phyloP scores from a whole-genome alignment of 2,113 vertebrate genomes.

The Sarotherodon lohbergeri region DNA sequence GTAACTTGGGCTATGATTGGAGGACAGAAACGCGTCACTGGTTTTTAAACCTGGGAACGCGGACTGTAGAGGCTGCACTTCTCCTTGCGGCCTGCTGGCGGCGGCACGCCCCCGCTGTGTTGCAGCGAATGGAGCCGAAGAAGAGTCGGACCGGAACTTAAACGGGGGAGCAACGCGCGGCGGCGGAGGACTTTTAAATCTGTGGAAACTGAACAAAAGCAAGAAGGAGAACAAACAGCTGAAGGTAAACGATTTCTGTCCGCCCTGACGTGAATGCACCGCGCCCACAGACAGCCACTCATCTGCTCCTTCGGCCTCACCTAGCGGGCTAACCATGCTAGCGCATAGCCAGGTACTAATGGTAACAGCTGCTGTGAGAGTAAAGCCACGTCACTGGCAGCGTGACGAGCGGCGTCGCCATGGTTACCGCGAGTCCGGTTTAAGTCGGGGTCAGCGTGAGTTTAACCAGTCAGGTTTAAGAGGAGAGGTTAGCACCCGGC shows the following conservation, averaged over 20 bases:
- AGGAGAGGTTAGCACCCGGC: not conserved
- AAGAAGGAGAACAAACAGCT: not conserved
- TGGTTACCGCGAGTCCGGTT: not conserved
- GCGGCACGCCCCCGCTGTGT: not conserved
- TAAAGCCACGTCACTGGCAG: not conserved
- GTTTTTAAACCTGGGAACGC: not conserved
- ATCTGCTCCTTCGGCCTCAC: fast-evolving
- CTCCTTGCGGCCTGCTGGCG: fast-evolving
- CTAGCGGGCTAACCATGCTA: not conserved
- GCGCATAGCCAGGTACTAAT: not conserved
- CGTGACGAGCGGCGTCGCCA: not conserved
- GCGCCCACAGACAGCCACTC: not conserved
- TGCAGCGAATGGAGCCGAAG: not conserved
- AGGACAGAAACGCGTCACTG: not conserved
- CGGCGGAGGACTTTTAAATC: not conserved
- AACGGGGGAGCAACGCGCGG: slow-evolving; percentile 22
- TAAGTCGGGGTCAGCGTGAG: not conserved
- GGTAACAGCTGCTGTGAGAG: not conserved
- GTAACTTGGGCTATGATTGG: not conserved
- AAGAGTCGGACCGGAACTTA: slow-evolving; percentile 42
- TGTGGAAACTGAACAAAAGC: not conserved
- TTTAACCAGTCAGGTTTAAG: not conserved
- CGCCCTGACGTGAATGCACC: not conserved
- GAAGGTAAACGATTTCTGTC: slow-evolving; percentile 14
- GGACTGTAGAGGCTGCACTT: not conserved